phyloP scores from a whole-genome alignment of 35 echinoderm and acorn worm species.

The Hemicentrotus pulcherrimus region DNA sequence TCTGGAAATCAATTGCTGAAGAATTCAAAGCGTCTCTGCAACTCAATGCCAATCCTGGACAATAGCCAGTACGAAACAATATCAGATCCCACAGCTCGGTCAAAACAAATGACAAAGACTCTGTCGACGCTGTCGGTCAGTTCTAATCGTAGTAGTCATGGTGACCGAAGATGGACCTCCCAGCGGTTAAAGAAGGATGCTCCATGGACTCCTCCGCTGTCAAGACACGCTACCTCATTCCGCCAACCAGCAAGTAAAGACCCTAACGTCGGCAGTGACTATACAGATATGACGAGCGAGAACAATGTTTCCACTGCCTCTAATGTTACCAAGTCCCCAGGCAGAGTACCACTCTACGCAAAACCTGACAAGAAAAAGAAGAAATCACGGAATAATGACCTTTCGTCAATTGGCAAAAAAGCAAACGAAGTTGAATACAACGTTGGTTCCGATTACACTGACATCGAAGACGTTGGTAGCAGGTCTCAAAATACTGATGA shows the following conservation, averaged over 20 bases:
- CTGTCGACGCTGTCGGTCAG: neutral
- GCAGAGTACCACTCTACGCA: neutral
- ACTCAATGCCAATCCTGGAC: constrained; percentile 22
- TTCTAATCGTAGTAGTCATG: neutral
- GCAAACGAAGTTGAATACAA: neutral
- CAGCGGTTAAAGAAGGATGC: constrained; percentile 7
- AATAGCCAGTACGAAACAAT: neutral
- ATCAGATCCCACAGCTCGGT: neutral
- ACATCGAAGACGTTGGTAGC: neutral
- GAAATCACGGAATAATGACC: neutral
- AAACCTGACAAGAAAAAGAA: constrained; percentile 15
- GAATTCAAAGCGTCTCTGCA: neutral
- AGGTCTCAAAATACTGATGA: neutral
- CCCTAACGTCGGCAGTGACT: neutral
- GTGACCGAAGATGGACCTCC: constrained; percentile 29
- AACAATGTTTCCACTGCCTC: neutral
- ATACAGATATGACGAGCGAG: neutral
- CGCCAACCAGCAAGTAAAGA: neutral
- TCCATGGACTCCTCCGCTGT: neutral
- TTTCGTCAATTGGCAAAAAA: neutral
- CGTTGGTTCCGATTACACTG: neutral
- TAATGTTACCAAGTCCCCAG: neutral
- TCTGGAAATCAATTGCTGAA: neutral
- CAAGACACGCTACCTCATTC: neutral
- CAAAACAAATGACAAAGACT: neutral